Evolutionary conservation across 2,113 vertebrate genomes (phyloP), one percentile per base, ranked within the genome.

Genomic region (Cariama cristata): DNA sequence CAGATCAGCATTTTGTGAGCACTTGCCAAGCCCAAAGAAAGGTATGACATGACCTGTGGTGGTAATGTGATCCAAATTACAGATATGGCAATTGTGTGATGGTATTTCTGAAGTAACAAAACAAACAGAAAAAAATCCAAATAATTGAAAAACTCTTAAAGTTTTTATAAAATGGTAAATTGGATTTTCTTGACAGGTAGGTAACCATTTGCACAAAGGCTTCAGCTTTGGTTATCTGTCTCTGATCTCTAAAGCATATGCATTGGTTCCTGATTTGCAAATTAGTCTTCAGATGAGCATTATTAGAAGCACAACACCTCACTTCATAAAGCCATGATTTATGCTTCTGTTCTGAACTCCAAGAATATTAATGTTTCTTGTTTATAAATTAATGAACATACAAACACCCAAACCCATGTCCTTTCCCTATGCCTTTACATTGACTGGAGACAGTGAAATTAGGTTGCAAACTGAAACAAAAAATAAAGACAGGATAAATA

Each of bases 61-160:
- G 4, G 10, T 23, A 75, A 33, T 0, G 2, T 24, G 20, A 62
- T 79, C 44, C 45, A 77, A 30, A 55, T 6, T 30, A 77, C 8
- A 69, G 6, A 1, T 20, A 4, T 58, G 19, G 3, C 3, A 53
- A 23, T 18, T 38, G 2, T 38, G 11, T 64, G 40, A 33, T 0
- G 3, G 5, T 21, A 20, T 45, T 63, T n/a, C 26, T 80, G 52
- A 50, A 83, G 32, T 3, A 30, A 33, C 14, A 73, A 86, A 42
- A n/a, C 4, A 28, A 52, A 68, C 11, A 63, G 9, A 17, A 50
- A 32, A 47, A 23, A 16, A 8, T 2, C 2, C 3, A 60, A 45
- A n/a, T n/a, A 77, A 44, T 14, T 52, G 10, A n/a, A 49, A 42
- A 75, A 50, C 5, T 42, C 16, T 59, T 14, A 24, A 12, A 5